Percentiles rank a stretch among this genome's conserved stretches.
These are phyloP conservation scores for Ommatoiulus sabulosus DNA, from an alignment of 2,888 invertebrate genomes.

Conservation along the genomic window DNA sequence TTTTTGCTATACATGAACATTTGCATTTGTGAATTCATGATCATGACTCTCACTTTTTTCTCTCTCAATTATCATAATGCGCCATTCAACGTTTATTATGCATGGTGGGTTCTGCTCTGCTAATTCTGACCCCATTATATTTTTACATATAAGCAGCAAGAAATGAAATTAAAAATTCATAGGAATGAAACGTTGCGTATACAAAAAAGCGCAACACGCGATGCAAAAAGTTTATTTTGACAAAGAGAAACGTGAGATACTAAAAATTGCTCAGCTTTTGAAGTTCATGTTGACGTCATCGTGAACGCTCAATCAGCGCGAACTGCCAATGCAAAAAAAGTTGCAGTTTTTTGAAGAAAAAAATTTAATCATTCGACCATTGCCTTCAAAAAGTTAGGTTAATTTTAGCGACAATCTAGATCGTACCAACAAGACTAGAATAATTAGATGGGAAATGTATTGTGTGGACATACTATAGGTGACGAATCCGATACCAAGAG, in stretches of 20 bases:
- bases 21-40: constrained; percentile 48
- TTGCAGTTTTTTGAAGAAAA: not conserved
- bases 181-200: constrained; percentile 35
- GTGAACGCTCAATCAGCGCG: not conserved
- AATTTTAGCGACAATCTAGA: constrained; percentile 17
- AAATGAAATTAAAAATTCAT: constrained; percentile 47
- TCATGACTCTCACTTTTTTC: constrained; percentile 47
- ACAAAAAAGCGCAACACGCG: not conserved
- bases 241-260: constrained; percentile 15
- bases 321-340: not conserved
- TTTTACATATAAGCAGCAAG: not conserved
- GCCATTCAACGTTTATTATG: constrained; percentile 47
- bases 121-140: constrained; percentile 47
- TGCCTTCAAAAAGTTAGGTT: not conserved
- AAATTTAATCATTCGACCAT: not conserved
- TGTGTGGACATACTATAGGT: not conserved
- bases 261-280: constrained; percentile 16
- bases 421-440: constrained; percentile 14
- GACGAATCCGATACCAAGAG: not conserved
- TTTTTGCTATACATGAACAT: not conserved
- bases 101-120: constrained; percentile 41
- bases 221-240: constrained; percentile 12
- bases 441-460: constrained; percentile 31
- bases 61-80: constrained; percentile 48
- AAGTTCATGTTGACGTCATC: constrained; percentile 29